Base-by-base conservation (phyloP, 2,113 vertebrate genomes). In the Catharus bicknelli region DNA sequence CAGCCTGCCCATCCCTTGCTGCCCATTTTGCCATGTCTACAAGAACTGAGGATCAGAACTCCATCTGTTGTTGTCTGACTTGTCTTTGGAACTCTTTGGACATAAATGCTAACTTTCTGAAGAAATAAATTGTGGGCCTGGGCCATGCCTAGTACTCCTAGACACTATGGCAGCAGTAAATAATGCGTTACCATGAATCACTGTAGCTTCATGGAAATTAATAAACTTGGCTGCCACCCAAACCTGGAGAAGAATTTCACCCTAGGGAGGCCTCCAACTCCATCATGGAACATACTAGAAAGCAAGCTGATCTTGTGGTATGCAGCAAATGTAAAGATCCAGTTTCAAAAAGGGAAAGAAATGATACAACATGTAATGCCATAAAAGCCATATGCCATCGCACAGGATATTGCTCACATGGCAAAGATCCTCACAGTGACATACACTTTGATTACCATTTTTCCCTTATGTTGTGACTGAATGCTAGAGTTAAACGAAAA, bases 291-390 rank as follows among this genome's bases (percentile, higher is more conserved):
- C 62, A 32, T 43, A 50, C 10, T 58, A 66, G 64, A 85, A 80
- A 69, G 82, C 51, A 82, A 88, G 32, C 0, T 77, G 78, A 73
- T 93, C 67, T 68, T n/a, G 32, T 76, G 70, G 59, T 51, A 93
- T 88, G 91, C 50, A 88, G 38, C 67, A 73, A 95, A 85, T 77
- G 42, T 62, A 91, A 87, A 96, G 91, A 93, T 73, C 32, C 54
- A 54, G 67, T 83, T 95, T 93, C 67, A 76, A 69, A 95, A 94
- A 93, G 69, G 53, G 74, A 75, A 92, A 91, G 48, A 93, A 91
- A 62, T 51, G 38, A 55, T 74, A 59, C 62, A 90, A 66, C 32
- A 22, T 16, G 29, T 54, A 91, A 58, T 40, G 32, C 85, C 75
- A 38, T 79, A 82, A 87, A 82, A 87, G 75, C 62, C 79, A 66